A percentile compares a stretch with the other conserved stretches of the same genome.
These are phyloP conservation scores for Galeruca laticollis DNA, from an alignment of 2,888 invertebrate genomes.

Conservation along the genomic window DNA sequence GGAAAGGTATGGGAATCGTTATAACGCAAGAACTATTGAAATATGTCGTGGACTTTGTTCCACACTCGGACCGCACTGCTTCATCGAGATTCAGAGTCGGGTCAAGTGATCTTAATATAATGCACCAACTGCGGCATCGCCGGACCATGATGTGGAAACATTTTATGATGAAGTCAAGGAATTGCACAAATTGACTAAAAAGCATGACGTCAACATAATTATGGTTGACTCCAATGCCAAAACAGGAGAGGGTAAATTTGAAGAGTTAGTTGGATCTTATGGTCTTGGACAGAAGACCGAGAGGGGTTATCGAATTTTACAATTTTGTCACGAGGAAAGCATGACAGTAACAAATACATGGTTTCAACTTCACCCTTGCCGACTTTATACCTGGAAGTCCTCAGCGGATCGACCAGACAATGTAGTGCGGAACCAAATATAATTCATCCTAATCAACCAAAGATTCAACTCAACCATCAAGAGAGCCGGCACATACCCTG, in stretches of 20 bases:
- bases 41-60: too few species aligned
- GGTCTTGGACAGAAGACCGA: neutral
- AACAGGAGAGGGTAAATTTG: neutral
- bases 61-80: neutral
- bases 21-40: too few species aligned
- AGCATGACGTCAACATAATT: neutral
- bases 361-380: too few species aligned
- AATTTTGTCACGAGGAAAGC: neutral
- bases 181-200: neutral
- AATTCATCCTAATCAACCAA: too few species aligned
- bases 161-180: neutral
- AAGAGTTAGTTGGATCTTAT: too few species aligned
- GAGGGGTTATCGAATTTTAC: neutral
- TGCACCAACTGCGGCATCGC: neutral
- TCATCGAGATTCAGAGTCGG: neutral
- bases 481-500: too few species aligned
- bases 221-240: too few species aligned
- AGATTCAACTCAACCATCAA: too few species aligned
- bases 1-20: neutral
- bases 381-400: neutral
- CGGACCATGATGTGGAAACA: neutral
- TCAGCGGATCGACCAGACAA: neutral
- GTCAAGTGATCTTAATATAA: neutral
- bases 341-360: neutral
- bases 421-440: neutral